Conservation (phyloP, 2,888 invertebrate genomes). For the Malachius bipustulatus region DNA sequence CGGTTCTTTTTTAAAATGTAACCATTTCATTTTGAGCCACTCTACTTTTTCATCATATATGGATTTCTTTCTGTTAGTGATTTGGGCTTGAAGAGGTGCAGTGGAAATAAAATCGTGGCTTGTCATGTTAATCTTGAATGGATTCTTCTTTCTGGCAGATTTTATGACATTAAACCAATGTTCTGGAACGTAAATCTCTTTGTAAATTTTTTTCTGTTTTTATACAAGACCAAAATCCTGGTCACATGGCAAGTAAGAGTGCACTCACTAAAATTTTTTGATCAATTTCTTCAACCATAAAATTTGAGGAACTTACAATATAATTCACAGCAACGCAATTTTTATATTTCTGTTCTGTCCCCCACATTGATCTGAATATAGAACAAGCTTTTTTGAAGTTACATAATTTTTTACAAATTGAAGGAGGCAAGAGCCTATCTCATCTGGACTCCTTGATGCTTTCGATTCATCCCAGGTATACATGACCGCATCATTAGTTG, state of each 20-base stretch:
- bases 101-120: constrained; percentile 13
- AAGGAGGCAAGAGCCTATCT: constrained; percentile 16
- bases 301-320: background rate
- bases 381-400: constrained; percentile 8
- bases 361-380: constrained; percentile 12
- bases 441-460: constrained; percentile 16
- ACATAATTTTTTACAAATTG: constrained; percentile 11
- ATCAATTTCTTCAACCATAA: constrained; percentile 9
- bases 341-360: constrained; percentile 17
- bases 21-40: constrained; percentile 18
- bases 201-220: constrained; percentile 10
- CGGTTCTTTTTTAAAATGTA: constrained; percentile 13
- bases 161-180: constrained; percentile 7
- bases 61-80: constrained; percentile 17
- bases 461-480: constrained; percentile 15
- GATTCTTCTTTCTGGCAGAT: constrained; percentile 8
- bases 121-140: constrained; percentile 13
- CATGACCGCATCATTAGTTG: constrained; percentile 13
- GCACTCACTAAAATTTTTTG: constrained; percentile 13
- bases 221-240: constrained; percentile 15
- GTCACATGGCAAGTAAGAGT: constrained; percentile 12
- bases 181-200: constrained; percentile 1
- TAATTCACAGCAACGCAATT: constrained; percentile 12
- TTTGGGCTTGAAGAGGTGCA: constrained; percentile 6
- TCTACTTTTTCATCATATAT: constrained; percentile 12